These are phyloP conservation scores for Formica selysi DNA, from an alignment of 1,140 invertebrate genomes.

Conservation along the genomic window DNA sequence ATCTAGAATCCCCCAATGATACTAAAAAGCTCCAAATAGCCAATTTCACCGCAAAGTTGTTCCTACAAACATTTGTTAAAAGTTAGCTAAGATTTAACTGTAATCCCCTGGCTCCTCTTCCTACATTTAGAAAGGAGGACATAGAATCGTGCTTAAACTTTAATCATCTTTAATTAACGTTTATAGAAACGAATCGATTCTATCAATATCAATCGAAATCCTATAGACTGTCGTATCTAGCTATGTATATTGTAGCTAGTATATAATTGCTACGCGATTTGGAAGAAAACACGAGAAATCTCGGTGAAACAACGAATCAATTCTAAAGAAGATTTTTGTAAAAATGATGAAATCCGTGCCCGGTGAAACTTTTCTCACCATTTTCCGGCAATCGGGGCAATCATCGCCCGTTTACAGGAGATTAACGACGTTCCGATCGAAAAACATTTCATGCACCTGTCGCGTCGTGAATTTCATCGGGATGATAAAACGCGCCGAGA, in stretches of 20 bases:
- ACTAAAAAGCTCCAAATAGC: background rate
- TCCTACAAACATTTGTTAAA: conserved; percentile 18
- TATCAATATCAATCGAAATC: conserved; percentile 2
- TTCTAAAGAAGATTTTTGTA: background rate
- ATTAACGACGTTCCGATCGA: conserved; percentile 43
- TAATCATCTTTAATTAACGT: conserved; percentile 20
- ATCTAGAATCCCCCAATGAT: background rate
- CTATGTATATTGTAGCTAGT: background rate
- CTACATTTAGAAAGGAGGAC: background rate
- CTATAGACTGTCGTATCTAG: background rate
- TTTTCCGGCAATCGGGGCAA: conserved; percentile 13
- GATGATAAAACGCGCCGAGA: background rate
- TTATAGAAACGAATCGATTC: conserved; percentile 41
- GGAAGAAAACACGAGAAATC: conserved; percentile 8
- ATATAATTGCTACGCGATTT: conserved; percentile 1
- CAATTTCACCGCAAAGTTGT: conserved; percentile 21
- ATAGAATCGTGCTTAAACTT: conserved; percentile 5
- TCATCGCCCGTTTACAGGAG: conserved; percentile 4
- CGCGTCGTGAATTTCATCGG: conserved; percentile 15
- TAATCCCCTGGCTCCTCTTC: background rate
- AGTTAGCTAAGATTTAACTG: conserved; percentile 15
- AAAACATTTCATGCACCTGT: conserved; percentile 36
- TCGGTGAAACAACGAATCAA: background rate
- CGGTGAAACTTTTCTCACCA: background rate
- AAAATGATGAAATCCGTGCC: background rate